Evolutionary conservation across 2,113 vertebrate genomes (phyloP), one percentile per base, ranked within the genome.

Genomic region (Brevimyrus niger): DNA sequence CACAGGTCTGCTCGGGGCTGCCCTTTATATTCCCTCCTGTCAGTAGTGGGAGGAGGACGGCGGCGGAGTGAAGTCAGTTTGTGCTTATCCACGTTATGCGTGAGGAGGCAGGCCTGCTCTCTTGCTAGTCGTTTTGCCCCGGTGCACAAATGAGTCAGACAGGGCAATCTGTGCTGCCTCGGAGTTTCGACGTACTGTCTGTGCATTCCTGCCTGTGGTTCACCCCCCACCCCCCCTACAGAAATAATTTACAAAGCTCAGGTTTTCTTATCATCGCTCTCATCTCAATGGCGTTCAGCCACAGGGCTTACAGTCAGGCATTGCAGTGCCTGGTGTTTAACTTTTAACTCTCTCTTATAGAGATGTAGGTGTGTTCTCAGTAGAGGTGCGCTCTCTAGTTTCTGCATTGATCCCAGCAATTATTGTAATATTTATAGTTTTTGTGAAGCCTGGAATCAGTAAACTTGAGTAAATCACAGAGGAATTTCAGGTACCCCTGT

Each of bases 201-300:
- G 86, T 90, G 89, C 31, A 87, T 46, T 90, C 65, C 87, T 55
- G 88, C 90, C n/a, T 84, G 90, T 87, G 86, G 73, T 90, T 91
- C 92, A 17, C 48, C 89, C 87, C 47, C 50, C 44, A 0, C 58
- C 89, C 82, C 87, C 42, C 91, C 88, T 89, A 91, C 89, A 87
- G 55, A 89, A 90, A 90, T 93, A 89, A 87, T 90, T 76, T 88
- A 89, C 82, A 50, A 92, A 91, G 90, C 88, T 92, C 87, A 65
- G 89, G 91, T 93, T 65, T 93, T 91, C 90, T 91, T 93, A 86
- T 92, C 92, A 90, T 87, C 86, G 85, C 89, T 73, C 89, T 92
- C 90, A 94, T 95, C 92, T 93, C 92, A 91, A 88, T 61, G 73
- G 31, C 90, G 91, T 91, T 51, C 87, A 38, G 89, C 91, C 21